Evolutionary conservation across 2,888 invertebrate genomes (phyloP), one percentile per base, ranked within the genome.

Genomic region (Troides oblongomaculatus): DNA sequence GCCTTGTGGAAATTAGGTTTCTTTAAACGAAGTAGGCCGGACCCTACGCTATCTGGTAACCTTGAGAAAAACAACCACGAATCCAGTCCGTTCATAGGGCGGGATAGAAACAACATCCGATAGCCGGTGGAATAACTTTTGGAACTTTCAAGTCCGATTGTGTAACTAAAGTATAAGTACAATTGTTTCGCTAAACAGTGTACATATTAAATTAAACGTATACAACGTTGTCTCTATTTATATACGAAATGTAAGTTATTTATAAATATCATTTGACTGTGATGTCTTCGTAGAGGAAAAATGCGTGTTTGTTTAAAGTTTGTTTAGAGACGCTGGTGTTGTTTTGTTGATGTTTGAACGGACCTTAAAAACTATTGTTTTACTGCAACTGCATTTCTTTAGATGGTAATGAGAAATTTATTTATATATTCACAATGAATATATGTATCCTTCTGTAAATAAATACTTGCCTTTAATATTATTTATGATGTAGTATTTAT

Each of bases 1-100:
- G 94, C 96, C 30, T 91, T 99, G 71, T 97, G 97, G 95, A 97
- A 96, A 92, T 95, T 97, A 67, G 97, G 97, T 66, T 98, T 98
- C 94, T 98, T 97, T 90, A 97, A 97, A 82, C 91, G 97, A 79
- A 95, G 96, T 82, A 93, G 97, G 74, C 97, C 97, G 7, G 97
- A 97, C 85, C 96, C 96, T 1, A 97, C 97, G 21, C 85, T 96
- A 6, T 96, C 96, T 30, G 97, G 97, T 0, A 96, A 96, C 85
- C 86, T 96, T 36, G 96, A 96, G 82, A 96, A 96, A 81, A 95
- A 95, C 79, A 89, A 89, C 71, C 94, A 94, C 77, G 96, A 96
- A 75, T 94, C 95, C 72, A 95, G 95, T 79, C 95, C 95, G 25
- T 94, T 94, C 78, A 90, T 93, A 53, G 89, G 86, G 1, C 79